phyloP scores from a whole-genome alignment of 2,888 invertebrate genomes.

The Sepiola atlantica region DNA sequence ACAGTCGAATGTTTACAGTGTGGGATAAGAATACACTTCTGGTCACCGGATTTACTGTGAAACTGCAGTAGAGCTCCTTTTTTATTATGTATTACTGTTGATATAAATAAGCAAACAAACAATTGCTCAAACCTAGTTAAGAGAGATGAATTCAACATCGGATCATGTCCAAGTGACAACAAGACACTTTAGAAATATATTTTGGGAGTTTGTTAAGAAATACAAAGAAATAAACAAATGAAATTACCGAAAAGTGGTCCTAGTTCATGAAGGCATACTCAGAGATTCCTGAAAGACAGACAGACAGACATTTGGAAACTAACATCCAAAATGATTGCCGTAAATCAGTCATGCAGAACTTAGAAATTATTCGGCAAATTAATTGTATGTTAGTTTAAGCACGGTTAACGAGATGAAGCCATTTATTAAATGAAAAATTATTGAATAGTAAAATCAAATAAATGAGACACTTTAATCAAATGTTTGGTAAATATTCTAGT shows the following conservation, averaged over 20 bases:
- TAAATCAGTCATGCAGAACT: not conserved
- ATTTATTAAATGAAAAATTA: not conserved
- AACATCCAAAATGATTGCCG: not conserved
- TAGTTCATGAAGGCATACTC: slow-evolving; percentile 42
- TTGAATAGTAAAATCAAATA: not conserved
- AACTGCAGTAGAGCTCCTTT: no score
- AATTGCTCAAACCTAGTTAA: not conserved
- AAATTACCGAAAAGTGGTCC: slow-evolving; percentile 36
- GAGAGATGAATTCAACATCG: not conserved
- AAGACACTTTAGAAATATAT: not conserved
- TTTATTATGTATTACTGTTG: no score
- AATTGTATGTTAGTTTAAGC: not conserved
- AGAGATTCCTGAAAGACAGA: slow-evolving; percentile 41
- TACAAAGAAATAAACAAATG: not conserved
- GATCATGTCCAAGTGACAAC: not conserved
- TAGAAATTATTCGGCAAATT: not conserved
- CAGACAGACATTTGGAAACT: not conserved
- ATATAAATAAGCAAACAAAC: not conserved
- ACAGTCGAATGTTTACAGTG: not conserved
- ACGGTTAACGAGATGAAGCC: not conserved
- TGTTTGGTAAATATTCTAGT: not conserved
- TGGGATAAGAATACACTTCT: no score
- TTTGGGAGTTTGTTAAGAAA: not conserved
- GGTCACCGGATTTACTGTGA: no score
- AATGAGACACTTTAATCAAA: not conserved